Evolutionary conservation across 2,888 invertebrate genomes (phyloP), one percentile per base, ranked within the genome.

Genomic region (Ectemnius continuus): DNA sequence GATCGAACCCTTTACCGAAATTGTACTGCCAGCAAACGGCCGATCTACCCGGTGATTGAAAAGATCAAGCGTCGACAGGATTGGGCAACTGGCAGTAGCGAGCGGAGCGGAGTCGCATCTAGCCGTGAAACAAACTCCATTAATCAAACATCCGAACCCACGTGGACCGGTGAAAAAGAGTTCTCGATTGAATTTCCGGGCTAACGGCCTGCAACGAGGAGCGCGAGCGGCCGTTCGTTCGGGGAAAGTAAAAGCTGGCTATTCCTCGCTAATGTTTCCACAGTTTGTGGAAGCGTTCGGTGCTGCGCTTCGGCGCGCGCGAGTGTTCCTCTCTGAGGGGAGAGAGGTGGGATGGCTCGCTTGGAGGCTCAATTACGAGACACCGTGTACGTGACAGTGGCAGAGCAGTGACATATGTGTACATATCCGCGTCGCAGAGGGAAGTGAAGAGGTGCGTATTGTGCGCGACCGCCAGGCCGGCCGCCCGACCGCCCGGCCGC

Each of bases 81-180:
- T 36, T 36, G 0, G 36, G 11, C 8, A 6, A 36, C 11, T 36
- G 8, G 1, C 36, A 36, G 8, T 11, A 36, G 11, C 8, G 4
- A n/a, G 4, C 56, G 63, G 64, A 75, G 60, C 26, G 8, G 0
- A 14, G 0, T 11, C 61, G 47, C 23, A 4, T 16, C 8, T 11
- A 8, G 59, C 60, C 45, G 46, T 61, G 63, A 72, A 64, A 74
- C 20, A 59, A 60, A 18, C 67, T 62, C 23, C 46, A 56, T 56
- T 62, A 48, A n/a, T 14, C 36, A 36, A 36, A 36, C 36, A 36
- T 36, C 36, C 36, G 8, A 36, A 36, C 1, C 36, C 36, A 36
- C 36, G 36, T 8, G 36, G 36, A 36, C 52, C 52, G 4, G 1
- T 13, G 52, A 14, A 52, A 52, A 36, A 36, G 36, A 36, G 36